Conservation (phyloP, 2,797 vertebrate species). For the Todus mexicanus region DNA sequence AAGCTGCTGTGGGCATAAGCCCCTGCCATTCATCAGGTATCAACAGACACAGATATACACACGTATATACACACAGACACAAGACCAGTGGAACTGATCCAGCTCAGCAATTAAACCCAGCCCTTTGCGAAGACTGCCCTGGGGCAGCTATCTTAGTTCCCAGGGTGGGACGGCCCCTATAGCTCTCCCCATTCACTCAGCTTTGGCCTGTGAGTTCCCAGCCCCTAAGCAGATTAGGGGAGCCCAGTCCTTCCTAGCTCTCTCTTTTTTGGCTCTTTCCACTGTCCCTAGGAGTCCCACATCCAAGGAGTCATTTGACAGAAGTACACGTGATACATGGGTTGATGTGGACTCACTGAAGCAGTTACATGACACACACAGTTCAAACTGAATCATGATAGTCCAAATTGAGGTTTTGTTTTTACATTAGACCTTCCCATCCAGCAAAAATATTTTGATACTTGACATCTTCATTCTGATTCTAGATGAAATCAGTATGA, state of each 20-base stretch:
- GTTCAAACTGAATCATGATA: background rate
- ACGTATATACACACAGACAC: background rate
- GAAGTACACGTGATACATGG: background rate
- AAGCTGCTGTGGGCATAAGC: background rate
- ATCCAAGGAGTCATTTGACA: background rate
- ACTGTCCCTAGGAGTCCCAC: background rate
- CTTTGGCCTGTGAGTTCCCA: background rate
- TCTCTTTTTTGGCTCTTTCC: background rate
- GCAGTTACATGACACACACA: background rate
- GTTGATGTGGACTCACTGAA: background rate
- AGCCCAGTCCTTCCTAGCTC: background rate
- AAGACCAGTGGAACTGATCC: background rate
- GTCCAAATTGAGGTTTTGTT: background rate
- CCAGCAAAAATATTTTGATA: background rate
- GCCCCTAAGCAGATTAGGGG: background rate
- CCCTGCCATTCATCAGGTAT: background rate
- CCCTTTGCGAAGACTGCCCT: background rate
- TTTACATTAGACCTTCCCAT: background rate
- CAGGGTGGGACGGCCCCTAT: background rate
- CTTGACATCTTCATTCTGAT: background rate
- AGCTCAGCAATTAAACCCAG: background rate
- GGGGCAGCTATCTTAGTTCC: background rate
- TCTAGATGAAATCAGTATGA: background rate
- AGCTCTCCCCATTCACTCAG: background rate
- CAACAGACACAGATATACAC: background rate